Conservation (phyloP, 2,797 vertebrate species). For the Onychomys torridus region DNA sequence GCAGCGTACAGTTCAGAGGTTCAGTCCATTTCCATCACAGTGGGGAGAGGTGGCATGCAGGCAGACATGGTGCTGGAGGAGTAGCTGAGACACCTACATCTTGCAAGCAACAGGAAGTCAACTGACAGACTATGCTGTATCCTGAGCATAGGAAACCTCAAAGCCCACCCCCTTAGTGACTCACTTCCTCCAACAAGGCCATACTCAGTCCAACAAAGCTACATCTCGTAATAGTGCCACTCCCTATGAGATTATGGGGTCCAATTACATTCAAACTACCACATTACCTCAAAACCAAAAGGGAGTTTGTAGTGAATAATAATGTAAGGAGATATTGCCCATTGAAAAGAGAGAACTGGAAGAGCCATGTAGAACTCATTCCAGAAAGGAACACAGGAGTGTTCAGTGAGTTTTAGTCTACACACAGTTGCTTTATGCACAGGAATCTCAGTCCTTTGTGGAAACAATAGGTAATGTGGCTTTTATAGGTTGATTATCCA, state of each 20-base stretch:
- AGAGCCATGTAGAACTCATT: accelerated
- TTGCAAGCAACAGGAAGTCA: not conserved
- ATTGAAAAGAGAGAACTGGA: not conserved
- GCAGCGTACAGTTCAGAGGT: not conserved
- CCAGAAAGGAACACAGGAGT: not conserved
- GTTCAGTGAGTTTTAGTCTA: not conserved
- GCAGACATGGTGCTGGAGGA: not conserved
- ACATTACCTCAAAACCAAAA: not conserved
- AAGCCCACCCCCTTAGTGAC: not conserved
- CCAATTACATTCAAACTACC: not conserved
- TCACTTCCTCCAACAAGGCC: not conserved
- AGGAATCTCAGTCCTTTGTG: not conserved
- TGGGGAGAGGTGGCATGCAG: not conserved
- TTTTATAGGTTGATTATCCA: not conserved
- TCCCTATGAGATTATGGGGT: not conserved
- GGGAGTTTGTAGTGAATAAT: not conserved
- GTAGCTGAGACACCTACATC: not conserved
- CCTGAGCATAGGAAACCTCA: not conserved
- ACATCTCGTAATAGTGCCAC: not conserved
- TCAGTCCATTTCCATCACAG: not conserved
- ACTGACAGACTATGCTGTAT: not conserved
- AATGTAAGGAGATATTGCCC: too few species aligned
- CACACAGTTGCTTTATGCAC: not conserved
- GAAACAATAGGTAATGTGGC: not conserved
- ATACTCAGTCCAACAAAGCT: not conserved